A percentile compares a stretch with the other conserved stretches of the same genome.
These are phyloP conservation scores for Leucoraja ocellata DNA, from an alignment of 2,797 vertebrate species.

Conservation along the genomic window DNA sequence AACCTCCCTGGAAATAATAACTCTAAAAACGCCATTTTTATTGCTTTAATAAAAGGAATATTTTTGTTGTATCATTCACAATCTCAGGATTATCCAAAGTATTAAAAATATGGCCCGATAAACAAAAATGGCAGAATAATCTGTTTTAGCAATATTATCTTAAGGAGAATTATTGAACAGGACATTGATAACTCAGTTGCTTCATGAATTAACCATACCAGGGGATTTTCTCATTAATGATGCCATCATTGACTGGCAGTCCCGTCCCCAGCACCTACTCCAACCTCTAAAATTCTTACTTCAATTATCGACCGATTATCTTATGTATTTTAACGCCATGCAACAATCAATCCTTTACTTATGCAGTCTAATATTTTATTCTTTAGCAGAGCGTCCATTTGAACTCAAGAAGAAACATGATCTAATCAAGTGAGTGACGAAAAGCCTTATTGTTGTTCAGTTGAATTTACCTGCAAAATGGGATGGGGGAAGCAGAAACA, in stretches of 20 bases:
- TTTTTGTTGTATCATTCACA: not conserved
- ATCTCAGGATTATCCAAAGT: not conserved
- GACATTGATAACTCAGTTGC: not conserved
- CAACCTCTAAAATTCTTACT: not conserved
- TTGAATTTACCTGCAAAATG: too few relatives aligned
- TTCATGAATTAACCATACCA: not conserved
- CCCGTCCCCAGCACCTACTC: not conserved
- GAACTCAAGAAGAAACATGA: not conserved
- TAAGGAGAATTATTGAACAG: not conserved
- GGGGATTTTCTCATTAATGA: not conserved
- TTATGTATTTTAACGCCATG: not conserved
- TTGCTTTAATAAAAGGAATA: not conserved
- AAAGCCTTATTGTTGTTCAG: too few relatives aligned
- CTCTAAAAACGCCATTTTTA: not conserved
- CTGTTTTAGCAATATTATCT: not conserved
- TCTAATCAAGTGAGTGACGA: too few relatives aligned
- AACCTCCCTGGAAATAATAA: not conserved
- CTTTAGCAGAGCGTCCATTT: not conserved
- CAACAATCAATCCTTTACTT: not conserved
- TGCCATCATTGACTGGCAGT: too few relatives aligned
- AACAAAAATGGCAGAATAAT: not conserved
- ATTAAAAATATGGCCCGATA: not conserved
- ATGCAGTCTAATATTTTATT: not conserved
- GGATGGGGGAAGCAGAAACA: too few relatives aligned
- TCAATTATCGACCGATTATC: not conserved